phyloP scores from a whole-genome alignment of 2,797 vertebrate species.

The Anniella stebbinsi region DNA sequence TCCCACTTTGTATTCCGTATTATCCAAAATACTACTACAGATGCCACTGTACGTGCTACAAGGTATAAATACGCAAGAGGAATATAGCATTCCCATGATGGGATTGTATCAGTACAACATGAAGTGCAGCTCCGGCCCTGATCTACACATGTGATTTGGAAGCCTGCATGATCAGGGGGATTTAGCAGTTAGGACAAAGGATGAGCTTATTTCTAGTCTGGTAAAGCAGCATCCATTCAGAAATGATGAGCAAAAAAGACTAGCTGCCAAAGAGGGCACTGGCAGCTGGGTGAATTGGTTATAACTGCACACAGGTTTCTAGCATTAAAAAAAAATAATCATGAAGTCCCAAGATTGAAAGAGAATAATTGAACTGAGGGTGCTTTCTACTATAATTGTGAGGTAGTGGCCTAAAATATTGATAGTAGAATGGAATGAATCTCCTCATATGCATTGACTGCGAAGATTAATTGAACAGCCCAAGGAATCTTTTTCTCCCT shows the following conservation, averaged over 20 bases:
- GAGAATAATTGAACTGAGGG: neutral
- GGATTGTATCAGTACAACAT: too few species aligned
- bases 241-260: slow-evolving; percentile 2
- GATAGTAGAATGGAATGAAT: neutral
- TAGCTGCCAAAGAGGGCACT: neutral
- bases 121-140: neutral
- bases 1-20: too few species aligned
- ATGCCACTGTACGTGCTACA: too few species aligned
- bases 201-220: neutral
- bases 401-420: slow-evolving; percentile 18
- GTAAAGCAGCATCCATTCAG: slow-evolving; percentile 18
- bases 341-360: neutral
- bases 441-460: slow-evolving; percentile 5
- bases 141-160: neutral
- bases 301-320: neutral
- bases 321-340: neutral
- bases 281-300: neutral
- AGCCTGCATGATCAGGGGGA: neutral
- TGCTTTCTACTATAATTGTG: neutral
- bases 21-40: too few species aligned
- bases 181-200: neutral
- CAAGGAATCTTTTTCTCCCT: neutral
- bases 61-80: too few species aligned
- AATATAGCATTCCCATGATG: too few species aligned
- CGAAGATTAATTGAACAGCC: slow-evolving; percentile 28